Evolutionary conservation across 1,140 invertebrate species (phyloP), one percentile per base, ranked within the genome.

Genomic region (Cyphomyrmex costatus): DNA sequence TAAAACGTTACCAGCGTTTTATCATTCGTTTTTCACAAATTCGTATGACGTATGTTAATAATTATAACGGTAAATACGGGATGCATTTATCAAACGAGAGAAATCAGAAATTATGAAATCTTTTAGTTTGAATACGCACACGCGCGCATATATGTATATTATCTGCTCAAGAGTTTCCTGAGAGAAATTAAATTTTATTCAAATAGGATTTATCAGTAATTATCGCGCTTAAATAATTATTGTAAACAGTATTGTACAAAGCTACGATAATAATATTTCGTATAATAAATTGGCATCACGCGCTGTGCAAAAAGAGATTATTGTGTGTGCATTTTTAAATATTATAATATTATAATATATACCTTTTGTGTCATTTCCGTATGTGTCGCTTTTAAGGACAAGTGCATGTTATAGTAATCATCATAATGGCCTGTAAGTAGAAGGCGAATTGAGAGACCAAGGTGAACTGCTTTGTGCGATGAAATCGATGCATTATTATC

Each of bases 401-500:
- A 33, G 14, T 68, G 30, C 63, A 33, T 3, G 14, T n/a, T n/a
- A n/a, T 24, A 56, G 66, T 53, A 63, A n/a, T 16, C 58, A 46
- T 68, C 21, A 49, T 19, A 58, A 83, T 27, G 24, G 16, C 33
- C 21, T 30, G 16, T 36, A 65, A 53, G 42, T 53, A 65, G 73
- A 85, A 73, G 30, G 82, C 33, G 10, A 78, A 85, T 78, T 65
- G 63, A 77, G 66, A 56, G 49, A 42, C 7, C 74, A 85, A 85
- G 82, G 82, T 27, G 19, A 85, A 85, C 82, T 49, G 30, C 53
- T 14, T 42, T 33, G 36, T 14, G 16, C 60, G 24, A 56, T n/a
- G 14, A 56, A 33, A 42, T 73, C 36, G 53, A 49, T 10, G 58
- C 30, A 78, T 85, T 85, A 63, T 85, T 63, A 85, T 65, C 60